Conservation (phyloP, 1,140 invertebrate species). For the Bombus sylvicola region DNA sequence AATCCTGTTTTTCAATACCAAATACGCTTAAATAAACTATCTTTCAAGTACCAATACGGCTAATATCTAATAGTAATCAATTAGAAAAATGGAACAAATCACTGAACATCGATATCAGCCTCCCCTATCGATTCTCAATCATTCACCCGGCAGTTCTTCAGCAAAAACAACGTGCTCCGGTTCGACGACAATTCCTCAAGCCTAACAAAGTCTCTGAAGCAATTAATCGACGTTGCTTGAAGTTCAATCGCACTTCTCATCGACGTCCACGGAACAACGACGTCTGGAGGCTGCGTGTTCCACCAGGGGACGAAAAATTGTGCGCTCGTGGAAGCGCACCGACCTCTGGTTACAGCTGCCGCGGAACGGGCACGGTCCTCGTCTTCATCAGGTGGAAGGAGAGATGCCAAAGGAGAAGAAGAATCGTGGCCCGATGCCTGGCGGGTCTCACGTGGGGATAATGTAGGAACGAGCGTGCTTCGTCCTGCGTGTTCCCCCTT, state of each 20-base stretch:
- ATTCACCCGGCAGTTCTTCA: neutral
- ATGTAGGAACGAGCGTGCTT: slow-evolving; percentile 64
- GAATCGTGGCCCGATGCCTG: slow-evolving; percentile 36
- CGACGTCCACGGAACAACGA: neutral
- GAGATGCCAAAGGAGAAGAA: slow-evolving; percentile 61
- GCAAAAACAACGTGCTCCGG: neutral
- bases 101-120: neutral
- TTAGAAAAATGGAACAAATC: neutral
- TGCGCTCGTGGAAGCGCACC: slow-evolving; percentile 1
- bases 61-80: neutral
- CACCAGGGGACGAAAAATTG: slow-evolving; percentile 25
- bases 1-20: neutral
- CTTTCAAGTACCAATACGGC: neutral
- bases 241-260: neutral
- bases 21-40: neutral
- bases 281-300: neutral
- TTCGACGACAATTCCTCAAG: neutral
- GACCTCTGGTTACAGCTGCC: slow-evolving; percentile 42
- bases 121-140: neutral
- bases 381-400: slow-evolving; percentile 44
- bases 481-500: slow-evolving; percentile 53
- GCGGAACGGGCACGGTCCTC: slow-evolving; percentile 40
- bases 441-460: slow-evolving; percentile 63
- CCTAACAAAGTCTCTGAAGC: neutral
- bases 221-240: neutral